Percentiles rank a stretch among this genome's conserved stretches.
These are phyloP conservation scores for Neogale vison DNA, from an alignment of 2,113 vertebrate genomes.

Conservation along the genomic window DNA sequence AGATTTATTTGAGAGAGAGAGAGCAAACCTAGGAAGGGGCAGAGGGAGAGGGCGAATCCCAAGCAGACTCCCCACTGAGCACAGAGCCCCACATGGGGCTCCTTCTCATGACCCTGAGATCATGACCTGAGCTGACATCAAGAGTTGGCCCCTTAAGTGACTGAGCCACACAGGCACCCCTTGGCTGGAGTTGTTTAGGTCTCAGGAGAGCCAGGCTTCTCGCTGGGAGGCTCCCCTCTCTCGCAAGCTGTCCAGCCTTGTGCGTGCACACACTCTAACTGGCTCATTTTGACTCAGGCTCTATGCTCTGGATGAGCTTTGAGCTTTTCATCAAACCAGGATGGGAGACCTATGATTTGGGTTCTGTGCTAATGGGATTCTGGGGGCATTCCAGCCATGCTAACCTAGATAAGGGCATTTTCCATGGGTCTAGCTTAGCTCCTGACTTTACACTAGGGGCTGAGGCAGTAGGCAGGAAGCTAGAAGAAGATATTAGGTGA, in stretches of 20 bases:
- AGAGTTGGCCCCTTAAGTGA: not conserved
- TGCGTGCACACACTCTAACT: fast-evolving
- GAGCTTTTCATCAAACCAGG: not conserved
- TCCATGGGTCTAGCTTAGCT: not conserved
- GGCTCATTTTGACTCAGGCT: not conserved
- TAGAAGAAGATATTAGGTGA: not conserved
- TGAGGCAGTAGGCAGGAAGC: not conserved
- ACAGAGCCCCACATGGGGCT: not conserved
- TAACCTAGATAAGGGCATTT: not conserved
- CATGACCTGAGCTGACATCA: not conserved
- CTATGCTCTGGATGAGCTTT: not conserved
- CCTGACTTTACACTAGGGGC: not conserved
- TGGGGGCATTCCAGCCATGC: not conserved
- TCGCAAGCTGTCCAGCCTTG: fast-evolving
- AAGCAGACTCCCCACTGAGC: not conserved
- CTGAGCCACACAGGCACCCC: not conserved
- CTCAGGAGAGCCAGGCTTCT: not conserved
- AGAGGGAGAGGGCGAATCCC: not conserved
- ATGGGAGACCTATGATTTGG: not conserved
- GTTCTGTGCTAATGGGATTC: not conserved
- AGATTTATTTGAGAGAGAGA: not conserved
- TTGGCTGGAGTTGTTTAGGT: not conserved
- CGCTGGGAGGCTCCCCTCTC: fast-evolving
- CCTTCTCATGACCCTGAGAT: not conserved
- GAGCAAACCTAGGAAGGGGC: too few species aligned